These are phyloP conservation scores for Leptatherina wallacei DNA, from an alignment of 2,797 vertebrate species.

Conservation along the genomic window DNA sequence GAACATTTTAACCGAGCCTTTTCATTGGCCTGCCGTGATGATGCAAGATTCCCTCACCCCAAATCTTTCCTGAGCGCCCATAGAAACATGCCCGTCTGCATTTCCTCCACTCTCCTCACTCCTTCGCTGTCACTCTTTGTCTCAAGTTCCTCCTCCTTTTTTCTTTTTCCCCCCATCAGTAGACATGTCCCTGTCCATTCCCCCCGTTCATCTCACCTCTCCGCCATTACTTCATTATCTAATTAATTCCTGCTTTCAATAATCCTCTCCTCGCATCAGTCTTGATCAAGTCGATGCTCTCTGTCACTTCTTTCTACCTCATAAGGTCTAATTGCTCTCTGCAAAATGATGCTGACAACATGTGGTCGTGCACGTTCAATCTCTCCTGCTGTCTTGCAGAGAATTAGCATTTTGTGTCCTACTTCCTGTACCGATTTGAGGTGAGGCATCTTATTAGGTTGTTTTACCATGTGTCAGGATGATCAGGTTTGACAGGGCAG, in stretches of 20 bases:
- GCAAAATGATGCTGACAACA: constrained; percentile 62
- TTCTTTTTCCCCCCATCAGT: neutral
- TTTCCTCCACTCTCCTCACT: constrained; percentile 62
- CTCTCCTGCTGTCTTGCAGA: constrained; percentile 45
- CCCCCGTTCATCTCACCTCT: constrained; percentile 22
- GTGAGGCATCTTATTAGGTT: constrained; percentile 39
- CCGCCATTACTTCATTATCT: constrained; percentile 35
- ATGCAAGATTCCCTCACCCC: constrained; percentile 87
- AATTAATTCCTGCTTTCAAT: constrained; percentile 24
- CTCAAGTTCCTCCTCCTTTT: constrained; percentile 27
- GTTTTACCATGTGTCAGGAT: constrained; percentile 45
- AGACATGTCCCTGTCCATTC: constrained; percentile 24
- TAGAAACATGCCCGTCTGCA: constrained; percentile 83
- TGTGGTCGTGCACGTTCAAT: constrained; percentile 35
- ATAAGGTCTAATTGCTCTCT: constrained; percentile 38
- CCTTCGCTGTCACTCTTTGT: constrained; percentile 64
- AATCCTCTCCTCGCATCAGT: constrained; percentile 25
- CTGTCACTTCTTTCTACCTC: constrained; percentile 57
- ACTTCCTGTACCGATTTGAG: constrained; percentile 44
- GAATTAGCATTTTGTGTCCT: constrained; percentile 45
- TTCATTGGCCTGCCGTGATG: constrained; percentile 84
- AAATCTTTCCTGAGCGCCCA: constrained; percentile 83
- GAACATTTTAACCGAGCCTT: constrained; percentile 81
- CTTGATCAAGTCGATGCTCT: constrained; percentile 24
- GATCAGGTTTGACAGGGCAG: constrained; percentile 50